These are phyloP conservation scores for Eupithecia insigniata DNA, from an alignment of 2,888 invertebrate species.

Conservation along the genomic window DNA sequence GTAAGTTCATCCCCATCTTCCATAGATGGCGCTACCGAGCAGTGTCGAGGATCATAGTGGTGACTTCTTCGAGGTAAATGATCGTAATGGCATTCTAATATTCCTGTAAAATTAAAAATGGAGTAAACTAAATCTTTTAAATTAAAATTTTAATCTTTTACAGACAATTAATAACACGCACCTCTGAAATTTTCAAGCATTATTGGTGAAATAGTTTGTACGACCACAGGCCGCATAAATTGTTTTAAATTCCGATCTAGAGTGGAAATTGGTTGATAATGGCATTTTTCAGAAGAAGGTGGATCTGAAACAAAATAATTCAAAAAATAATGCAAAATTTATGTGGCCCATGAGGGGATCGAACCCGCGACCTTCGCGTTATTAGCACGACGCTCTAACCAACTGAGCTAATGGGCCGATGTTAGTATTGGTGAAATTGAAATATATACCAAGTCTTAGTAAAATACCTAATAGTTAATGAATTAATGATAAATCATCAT, in stretches of 20 bases:
- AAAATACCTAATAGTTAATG: too few relatives aligned
- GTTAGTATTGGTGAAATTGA: rapidly evolving
- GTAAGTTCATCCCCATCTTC: slow-evolving; percentile 59
- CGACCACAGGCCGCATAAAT: slow-evolving; percentile 80
- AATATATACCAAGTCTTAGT: too few relatives aligned
- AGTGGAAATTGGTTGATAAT: slow-evolving; percentile 81
- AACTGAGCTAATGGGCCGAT: slow-evolving; percentile 89
- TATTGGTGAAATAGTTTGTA: slow-evolving; percentile 78
- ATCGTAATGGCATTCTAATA: slow-evolving; percentile 86
- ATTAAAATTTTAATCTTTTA: not conserved
- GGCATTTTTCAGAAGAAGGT: slow-evolving; percentile 75
- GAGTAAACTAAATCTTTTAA: not conserved
- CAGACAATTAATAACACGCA: slow-evolving; percentile 52
- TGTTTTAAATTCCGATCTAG: slow-evolving; percentile 78
- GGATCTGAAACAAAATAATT: slow-evolving; percentile 72
- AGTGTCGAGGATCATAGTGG: slow-evolving; percentile 61
- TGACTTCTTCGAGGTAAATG: slow-evolving; percentile 80
- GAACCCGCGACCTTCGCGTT: slow-evolving; percentile 91
- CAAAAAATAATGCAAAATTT: slow-evolving; percentile 17
- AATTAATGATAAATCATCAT: too few relatives aligned
- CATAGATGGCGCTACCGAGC: slow-evolving; percentile 70
- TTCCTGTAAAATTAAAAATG: slow-evolving; percentile 59
- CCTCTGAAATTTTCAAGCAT: slow-evolving; percentile 85
- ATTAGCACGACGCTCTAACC: slow-evolving; percentile 91
- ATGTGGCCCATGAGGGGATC: slow-evolving; percentile 89